These are phyloP conservation scores for Nasonia vitripennis DNA, from an alignment of 1,140 invertebrate species.

Conservation along the genomic window DNA sequence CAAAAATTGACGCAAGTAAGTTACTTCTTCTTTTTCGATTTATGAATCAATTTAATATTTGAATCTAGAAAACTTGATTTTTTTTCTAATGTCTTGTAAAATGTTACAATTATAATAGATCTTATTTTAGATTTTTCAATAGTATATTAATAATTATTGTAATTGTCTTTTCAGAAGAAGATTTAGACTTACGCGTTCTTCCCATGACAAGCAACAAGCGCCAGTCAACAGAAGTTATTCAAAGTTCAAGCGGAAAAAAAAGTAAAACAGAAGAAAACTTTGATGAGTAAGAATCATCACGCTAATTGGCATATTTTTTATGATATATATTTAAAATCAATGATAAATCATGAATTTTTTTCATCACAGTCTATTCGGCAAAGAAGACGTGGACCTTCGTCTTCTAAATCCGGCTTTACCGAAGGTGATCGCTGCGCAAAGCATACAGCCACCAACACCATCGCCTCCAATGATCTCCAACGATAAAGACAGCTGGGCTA, in stretches of 20 bases:
- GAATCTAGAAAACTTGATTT: not conserved
- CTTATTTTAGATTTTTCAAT: not conserved
- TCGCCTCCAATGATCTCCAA: constrained; percentile 72
- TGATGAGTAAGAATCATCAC: constrained; percentile 80
- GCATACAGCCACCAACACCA: constrained; percentile 67
- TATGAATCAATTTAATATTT: not conserved
- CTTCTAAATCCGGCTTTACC: constrained; percentile 77
- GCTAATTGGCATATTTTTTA: not conserved
- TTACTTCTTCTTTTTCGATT: constrained; percentile 39
- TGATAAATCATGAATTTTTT: not conserved
- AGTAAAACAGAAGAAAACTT: constrained; percentile 86
- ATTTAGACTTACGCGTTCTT: constrained; percentile 79
- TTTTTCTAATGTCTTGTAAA: not conserved
- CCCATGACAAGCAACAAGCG: constrained; percentile 76
- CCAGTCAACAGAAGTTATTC: constrained; percentile 75
- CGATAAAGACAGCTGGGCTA: constrained; percentile 72
- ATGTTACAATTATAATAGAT: not conserved
- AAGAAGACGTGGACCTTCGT: constrained; percentile 92
- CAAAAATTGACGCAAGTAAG: constrained; percentile 69
- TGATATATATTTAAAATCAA: not conserved
- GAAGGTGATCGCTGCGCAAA: constrained; percentile 63
- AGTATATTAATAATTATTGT: constrained; percentile 1
- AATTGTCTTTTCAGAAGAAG: constrained; percentile 73
- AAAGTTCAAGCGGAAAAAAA: constrained; percentile 78
- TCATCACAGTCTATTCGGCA: constrained; percentile 87